Percentiles rank a stretch among this genome's conserved stretches.
Conservation (phyloP, 2,888 invertebrate species). For the Harpagoxenus sublaevis region DNA sequence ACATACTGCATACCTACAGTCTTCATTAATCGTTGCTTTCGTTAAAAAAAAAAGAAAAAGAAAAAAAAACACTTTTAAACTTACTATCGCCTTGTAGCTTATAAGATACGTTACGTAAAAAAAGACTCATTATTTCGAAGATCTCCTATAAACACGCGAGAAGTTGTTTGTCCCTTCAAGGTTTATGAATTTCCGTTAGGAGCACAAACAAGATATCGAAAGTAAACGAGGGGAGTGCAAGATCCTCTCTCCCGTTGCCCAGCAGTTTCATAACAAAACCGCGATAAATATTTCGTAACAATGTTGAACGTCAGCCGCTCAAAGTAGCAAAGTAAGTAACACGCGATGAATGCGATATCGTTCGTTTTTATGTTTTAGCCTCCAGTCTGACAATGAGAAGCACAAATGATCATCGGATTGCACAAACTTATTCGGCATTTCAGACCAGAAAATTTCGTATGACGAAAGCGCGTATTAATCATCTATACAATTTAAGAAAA, state of each 20-base stretch:
- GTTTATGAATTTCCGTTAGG: neutral
- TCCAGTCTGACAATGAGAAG: neutral
- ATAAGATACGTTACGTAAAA: neutral
- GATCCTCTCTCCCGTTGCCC: neutral
- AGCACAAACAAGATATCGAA: neutral
- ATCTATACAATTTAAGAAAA: neutral
- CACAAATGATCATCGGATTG: neutral
- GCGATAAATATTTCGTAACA: slow-evolving; percentile 11
- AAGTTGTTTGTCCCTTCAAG: neutral
- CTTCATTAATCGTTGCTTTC: neutral
- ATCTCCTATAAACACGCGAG: neutral
- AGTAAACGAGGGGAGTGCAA: neutral
- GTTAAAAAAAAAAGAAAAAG: neutral
- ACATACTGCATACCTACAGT: too few species aligned
- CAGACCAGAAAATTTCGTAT: neutral
- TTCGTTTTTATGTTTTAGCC: neutral
- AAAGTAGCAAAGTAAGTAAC: neutral
- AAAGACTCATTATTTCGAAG: neutral
- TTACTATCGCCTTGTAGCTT: neutral
- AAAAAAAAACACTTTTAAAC: too few species aligned
- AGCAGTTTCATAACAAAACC: neutral
- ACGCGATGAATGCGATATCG: neutral
- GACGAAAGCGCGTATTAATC: neutral
- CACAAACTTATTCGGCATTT: neutral
- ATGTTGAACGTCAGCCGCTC: neutral